A percentile compares a stretch with the other conserved stretches of the same genome.
phyloP scores from a whole-genome alignment of 1,140 invertebrate species.

The Bradynema listronoti region DNA sequence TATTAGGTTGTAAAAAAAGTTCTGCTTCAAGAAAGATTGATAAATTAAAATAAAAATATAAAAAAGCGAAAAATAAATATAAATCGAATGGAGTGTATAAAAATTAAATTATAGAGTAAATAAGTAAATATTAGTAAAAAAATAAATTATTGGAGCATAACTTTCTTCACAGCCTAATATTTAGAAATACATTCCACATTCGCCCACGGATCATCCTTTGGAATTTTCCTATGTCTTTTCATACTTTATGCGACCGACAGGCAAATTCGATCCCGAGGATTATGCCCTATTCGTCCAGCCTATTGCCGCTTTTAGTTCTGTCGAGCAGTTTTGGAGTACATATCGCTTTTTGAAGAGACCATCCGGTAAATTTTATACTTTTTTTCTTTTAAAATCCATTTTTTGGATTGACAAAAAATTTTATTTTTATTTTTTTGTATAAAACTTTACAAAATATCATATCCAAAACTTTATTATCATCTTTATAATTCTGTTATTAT shows the following conservation, averaged over 20 bases:
- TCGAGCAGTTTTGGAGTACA: conserved; percentile 92
- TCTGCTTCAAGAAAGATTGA: neutral
- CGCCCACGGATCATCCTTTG: conserved; percentile 70
- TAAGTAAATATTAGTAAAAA: neutral
- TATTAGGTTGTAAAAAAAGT: neutral
- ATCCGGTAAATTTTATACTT: conserved; percentile 60
- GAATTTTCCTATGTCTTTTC: conserved; percentile 82
- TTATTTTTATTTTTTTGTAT: neutral
- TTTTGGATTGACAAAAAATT: neutral
- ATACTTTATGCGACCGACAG: conserved; percentile 72
- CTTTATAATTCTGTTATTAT: no score
- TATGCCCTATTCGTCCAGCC: conserved; percentile 73
- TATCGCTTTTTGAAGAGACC: conserved; percentile 84
- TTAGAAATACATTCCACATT: conserved; percentile 9
- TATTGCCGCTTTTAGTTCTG: conserved; percentile 66
- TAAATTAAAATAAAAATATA: neutral
- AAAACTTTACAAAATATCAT: no score
- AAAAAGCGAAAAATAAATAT: neutral
- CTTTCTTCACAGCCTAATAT: neutral
- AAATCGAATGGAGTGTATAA: neutral
- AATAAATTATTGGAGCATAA: neutral
- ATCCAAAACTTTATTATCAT: no score
- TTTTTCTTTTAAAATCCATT: conserved; percentile 4
- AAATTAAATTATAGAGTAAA: neutral
- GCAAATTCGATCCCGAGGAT: conserved; percentile 66